A percentile compares a stretch with the other conserved stretches of the same genome.
Conservation (phyloP, 2,797 vertebrate species). For the Sebastes trivittatus region DNA sequence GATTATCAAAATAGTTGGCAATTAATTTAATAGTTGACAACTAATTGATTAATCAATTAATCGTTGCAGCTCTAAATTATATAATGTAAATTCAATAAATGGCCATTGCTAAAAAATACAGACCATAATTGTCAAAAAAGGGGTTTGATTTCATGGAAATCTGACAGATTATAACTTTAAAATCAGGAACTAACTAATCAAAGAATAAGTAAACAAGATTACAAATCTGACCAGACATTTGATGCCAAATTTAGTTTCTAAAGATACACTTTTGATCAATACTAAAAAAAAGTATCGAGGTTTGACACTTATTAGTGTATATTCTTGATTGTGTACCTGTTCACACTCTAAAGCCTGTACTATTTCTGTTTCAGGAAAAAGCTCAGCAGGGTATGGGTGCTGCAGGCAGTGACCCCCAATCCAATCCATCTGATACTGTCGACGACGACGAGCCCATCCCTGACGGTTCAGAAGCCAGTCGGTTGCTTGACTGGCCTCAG, state of each 20-base stretch:
- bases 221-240: neutral
- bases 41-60: too few relatives aligned
- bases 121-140: neutral
- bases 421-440: constrained; percentile 64
- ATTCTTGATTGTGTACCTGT: neutral
- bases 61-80: neutral
- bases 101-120: neutral
- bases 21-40: too few relatives aligned
- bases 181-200: neutral
- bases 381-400: constrained; percentile 82
- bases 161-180: neutral
- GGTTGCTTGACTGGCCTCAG: constrained; percentile 94
- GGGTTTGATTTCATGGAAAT: neutral
- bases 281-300: neutral
- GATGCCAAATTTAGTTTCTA: neutral
- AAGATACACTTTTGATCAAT: neutral
- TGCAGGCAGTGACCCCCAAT: constrained; percentile 73
- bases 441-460: constrained; percentile 73
- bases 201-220: neutral
- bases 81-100: neutral
- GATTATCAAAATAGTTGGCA: too few relatives aligned
- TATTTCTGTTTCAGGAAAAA: constrained; percentile 84
- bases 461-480: constrained; percentile 79
- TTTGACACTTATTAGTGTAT: neutral
- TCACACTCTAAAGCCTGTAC: neutral